phyloP scores from a whole-genome alignment of 1,140 invertebrate genomes.

The Uloborus diversus region DNA sequence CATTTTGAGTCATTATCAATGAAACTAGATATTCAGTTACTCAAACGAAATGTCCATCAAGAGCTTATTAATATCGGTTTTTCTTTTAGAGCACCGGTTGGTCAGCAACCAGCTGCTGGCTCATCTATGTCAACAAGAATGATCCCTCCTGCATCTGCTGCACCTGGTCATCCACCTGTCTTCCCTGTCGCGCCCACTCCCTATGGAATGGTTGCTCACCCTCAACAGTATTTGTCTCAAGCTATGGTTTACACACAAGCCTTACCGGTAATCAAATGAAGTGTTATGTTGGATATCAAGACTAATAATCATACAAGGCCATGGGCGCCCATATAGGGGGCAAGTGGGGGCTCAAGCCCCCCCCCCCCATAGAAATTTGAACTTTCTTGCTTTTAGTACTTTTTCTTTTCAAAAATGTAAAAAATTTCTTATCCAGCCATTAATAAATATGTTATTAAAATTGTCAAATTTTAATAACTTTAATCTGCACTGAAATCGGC shows the following conservation, averaged over 20 bases:
- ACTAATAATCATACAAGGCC: neutral
- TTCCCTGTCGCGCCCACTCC: slow-evolving; percentile 3
- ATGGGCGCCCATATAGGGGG: neutral
- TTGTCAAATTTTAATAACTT: too few species aligned
- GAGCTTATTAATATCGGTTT: neutral
- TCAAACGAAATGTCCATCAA: neutral
- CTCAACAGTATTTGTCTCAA: neutral
- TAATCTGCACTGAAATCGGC: too few species aligned
- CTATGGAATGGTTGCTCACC: slow-evolving; percentile 13
- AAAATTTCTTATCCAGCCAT: neutral
- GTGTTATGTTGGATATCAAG: neutral
- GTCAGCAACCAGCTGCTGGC: neutral
- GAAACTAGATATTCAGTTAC: neutral
- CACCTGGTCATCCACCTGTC: neutral
- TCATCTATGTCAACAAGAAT: slow-evolving; percentile 25
- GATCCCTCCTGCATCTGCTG: neutral
- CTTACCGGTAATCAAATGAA: neutral
- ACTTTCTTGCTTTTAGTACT: too few species aligned
- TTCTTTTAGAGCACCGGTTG: neutral
- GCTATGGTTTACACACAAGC: neutral
- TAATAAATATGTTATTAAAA: neutral
- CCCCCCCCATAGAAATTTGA: neutral
- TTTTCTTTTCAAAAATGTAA: neutral
- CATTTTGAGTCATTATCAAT: neutral
- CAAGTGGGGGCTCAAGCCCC: too few species aligned